These are phyloP conservation scores for Abscondita cerata DNA, from an alignment of 2,888 invertebrate species.

Conservation along the genomic window DNA sequence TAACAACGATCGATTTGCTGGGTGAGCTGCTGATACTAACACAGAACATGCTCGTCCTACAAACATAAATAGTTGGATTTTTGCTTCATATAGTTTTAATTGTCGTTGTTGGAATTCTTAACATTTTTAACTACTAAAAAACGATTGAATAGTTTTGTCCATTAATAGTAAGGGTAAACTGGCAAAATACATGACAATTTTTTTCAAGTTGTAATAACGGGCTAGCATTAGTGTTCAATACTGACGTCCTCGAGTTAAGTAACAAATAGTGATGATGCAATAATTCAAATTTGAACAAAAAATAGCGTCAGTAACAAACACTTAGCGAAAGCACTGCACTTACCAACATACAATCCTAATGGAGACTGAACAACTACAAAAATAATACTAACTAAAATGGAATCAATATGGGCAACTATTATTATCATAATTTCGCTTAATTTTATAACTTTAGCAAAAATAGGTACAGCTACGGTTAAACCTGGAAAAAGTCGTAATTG, in stretches of 20 bases:
- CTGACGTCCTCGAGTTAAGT: no score
- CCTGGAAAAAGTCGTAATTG: constrained; percentile 15
- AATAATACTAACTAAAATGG: constrained; percentile 55
- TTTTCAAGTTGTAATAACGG: no score
- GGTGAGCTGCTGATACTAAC: constrained; percentile 15
- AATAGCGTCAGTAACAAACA: neutral
- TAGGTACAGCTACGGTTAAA: constrained; percentile 43
- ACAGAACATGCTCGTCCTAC: constrained; percentile 18
- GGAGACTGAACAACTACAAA: constrained; percentile 52
- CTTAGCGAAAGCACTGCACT: constrained; percentile 13
- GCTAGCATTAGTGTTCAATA: no score
- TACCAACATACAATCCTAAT: constrained; percentile 55
- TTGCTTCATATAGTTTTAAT: no score
- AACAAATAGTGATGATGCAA: no score
- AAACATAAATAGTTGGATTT: neutral
- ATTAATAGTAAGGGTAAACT: no score
- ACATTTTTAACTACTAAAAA: no score
- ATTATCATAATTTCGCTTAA: constrained; percentile 54
- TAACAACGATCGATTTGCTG: constrained; percentile 30
- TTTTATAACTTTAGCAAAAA: constrained; percentile 53
- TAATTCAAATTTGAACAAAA: no score
- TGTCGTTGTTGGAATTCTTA: no score
- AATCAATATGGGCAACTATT: constrained; percentile 55
- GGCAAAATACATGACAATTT: no score
- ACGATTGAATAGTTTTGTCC: no score